A percentile compares a stretch with the other conserved stretches of the same genome.
Evolutionary conservation across 2,113 vertebrate genomes (phyloP).

Genomic region (Rutilus rutilus): DNA sequence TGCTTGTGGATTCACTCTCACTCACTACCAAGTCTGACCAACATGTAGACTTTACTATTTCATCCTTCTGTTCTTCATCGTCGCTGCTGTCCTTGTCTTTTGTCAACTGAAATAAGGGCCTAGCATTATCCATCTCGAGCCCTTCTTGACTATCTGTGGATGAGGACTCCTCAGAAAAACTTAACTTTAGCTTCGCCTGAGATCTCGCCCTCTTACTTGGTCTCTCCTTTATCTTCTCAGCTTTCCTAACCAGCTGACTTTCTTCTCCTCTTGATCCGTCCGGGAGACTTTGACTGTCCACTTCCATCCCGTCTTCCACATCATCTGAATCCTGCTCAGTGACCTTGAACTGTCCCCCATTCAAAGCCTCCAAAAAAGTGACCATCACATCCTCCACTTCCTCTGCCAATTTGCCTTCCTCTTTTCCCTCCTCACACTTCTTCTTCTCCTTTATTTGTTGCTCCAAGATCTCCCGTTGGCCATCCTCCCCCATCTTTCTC

Average conservation of each 20-base stretch:
- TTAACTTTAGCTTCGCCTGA: background rate
- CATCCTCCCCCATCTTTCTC: background rate
- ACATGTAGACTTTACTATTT: background rate
- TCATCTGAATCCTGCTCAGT: rapidly evolving
- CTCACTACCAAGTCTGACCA: background rate
- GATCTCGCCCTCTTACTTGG: background rate
- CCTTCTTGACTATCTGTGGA: background rate
- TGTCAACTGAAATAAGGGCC: background rate
- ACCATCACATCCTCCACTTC: background rate
- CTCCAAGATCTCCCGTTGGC: background rate
- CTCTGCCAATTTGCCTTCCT: background rate
- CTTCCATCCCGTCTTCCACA: background rate
- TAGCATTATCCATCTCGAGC: background rate
- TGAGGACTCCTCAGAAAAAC: background rate
- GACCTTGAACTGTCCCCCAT: background rate
- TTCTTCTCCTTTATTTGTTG: background rate
- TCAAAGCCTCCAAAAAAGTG: background rate
- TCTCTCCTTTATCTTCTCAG: background rate
- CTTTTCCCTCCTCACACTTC: background rate
- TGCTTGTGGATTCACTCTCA: background rate
- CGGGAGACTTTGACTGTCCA: background rate
- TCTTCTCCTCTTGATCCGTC: background rate
- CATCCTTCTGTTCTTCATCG: background rate
- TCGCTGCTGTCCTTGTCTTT: background rate
- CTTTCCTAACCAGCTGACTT: background rate